phyloP scores from a whole-genome alignment of 2,888 invertebrate species.

The Thelaira solivaga region DNA sequence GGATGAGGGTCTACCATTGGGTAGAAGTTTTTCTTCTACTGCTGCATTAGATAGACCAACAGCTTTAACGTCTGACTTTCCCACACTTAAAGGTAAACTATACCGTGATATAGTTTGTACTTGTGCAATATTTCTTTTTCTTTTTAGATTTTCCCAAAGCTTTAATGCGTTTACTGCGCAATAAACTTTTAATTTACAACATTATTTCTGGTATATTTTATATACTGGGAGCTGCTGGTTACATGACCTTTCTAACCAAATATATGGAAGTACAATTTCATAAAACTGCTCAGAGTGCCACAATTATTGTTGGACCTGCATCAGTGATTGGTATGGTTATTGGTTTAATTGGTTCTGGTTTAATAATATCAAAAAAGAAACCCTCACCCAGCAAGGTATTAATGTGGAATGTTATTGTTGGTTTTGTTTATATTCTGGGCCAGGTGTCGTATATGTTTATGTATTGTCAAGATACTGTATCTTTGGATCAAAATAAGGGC shows the following conservation, averaged over 20 bases:
- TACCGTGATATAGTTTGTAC: neutral
- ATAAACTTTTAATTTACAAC: slow-evolving; percentile 83
- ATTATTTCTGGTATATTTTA: slow-evolving; percentile 83
- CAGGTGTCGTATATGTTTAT: slow-evolving; percentile 79
- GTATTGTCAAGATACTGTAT: slow-evolving; percentile 77
- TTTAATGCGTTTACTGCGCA: slow-evolving; percentile 80
- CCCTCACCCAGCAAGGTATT: slow-evolving; percentile 80
- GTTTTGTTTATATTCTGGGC: slow-evolving; percentile 78
- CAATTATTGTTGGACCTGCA: slow-evolving; percentile 81
- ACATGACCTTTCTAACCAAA: slow-evolving; percentile 85
- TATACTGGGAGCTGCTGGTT: slow-evolving; percentile 81
- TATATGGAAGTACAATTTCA: slow-evolving; percentile 86
- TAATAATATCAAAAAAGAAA: slow-evolving; percentile 80
- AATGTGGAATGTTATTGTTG: slow-evolving; percentile 82
- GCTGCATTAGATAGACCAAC: slow-evolving; percentile 68
- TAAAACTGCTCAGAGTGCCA: slow-evolving; percentile 82
- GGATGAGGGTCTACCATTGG: slow-evolving; percentile 69
- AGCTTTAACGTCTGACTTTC: slow-evolving; percentile 70
- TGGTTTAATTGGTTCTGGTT: slow-evolving; percentile 81
- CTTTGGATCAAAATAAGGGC: slow-evolving; percentile 66
- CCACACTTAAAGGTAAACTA: slow-evolving; percentile 73
- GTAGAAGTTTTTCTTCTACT: slow-evolving; percentile 70
- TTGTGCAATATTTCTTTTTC: neutral
- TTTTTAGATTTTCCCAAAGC: slow-evolving; percentile 79
- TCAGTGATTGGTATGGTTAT: slow-evolving; percentile 80